Conservation (phyloP, 2,797 vertebrate species). For the Odontamblyopus rebecca region DNA sequence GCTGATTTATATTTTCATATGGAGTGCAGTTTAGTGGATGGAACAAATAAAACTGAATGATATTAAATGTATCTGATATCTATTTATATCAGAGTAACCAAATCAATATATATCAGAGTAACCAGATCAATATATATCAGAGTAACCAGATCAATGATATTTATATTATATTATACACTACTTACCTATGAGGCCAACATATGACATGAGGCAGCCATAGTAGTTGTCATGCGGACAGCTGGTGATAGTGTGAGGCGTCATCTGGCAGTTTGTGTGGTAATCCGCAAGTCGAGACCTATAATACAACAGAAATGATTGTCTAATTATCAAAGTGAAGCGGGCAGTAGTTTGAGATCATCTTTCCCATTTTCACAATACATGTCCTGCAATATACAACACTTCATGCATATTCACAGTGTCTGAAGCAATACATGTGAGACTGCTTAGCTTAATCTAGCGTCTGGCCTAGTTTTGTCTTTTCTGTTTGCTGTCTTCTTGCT, state of each 20-base stretch:
- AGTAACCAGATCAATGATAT: not conserved
- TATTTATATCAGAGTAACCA: not conserved
- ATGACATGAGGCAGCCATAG: conserved; percentile 91
- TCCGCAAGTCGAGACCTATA: conserved; percentile 89
- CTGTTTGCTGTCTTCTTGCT: not conserved
- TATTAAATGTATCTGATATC: not conserved
- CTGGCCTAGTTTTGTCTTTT: conserved; percentile 36
- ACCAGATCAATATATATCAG: not conserved
- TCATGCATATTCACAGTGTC: conserved; percentile 43
- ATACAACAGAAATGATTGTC: not conserved
- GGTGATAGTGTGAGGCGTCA: conserved; percentile 81
- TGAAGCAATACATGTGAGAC: conserved; percentile 28
- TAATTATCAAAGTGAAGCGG: not conserved
- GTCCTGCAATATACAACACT: conserved; percentile 34
- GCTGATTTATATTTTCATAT: not conserved
- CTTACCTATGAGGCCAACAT: conserved; percentile 88
- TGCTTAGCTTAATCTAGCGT: conserved; percentile 36
- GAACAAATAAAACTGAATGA: not conserved
- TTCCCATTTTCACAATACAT: conserved; percentile 13
- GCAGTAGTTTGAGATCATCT: conserved; percentile 27
- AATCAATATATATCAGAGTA: not conserved
- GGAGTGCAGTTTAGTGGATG: not conserved
- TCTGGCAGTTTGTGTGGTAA: conserved; percentile 90
- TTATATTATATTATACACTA: not conserved
- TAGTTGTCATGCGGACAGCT: conserved; percentile 89